phyloP scores from a whole-genome alignment of 2,888 invertebrate genomes.

The Heteromurus nitidus region DNA sequence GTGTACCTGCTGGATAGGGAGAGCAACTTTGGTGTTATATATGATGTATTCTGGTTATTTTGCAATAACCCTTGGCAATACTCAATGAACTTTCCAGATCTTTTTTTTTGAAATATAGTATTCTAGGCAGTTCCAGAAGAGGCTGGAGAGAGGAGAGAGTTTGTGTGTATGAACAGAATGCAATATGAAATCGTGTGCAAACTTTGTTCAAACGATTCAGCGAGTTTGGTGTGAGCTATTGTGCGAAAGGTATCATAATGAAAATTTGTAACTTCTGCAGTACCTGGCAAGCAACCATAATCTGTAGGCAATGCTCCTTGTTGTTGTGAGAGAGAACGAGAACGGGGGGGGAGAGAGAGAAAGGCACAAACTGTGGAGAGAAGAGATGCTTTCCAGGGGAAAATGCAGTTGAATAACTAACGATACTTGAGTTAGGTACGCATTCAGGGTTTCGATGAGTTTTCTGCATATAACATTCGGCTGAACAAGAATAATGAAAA shows the following conservation, averaged over 20 bases:
- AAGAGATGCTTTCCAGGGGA: background rate
- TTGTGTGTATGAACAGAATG: background rate
- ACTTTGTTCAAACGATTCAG: constrained; percentile 11
- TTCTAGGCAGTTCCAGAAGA: background rate
- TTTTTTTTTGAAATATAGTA: background rate
- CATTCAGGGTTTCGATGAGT: constrained; percentile 15
- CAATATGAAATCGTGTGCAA: constrained; percentile 2
- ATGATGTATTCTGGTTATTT: constrained; percentile 14
- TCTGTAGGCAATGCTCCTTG: background rate
- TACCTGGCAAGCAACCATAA: constrained; percentile 3
- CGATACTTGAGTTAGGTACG: background rate
- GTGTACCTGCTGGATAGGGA: background rate
- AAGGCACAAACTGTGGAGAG: too few species aligned
- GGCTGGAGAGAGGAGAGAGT: background rate
- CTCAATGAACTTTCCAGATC: too few species aligned
- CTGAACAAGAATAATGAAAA: constrained; percentile 45
- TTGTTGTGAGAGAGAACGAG: background rate
- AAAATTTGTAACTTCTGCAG: constrained; percentile 34
- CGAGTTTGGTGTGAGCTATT: constrained; percentile 1
- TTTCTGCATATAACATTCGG: constrained; percentile 22
- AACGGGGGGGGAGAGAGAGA: background rate
- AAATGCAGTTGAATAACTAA: constrained; percentile 14
- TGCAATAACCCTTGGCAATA: background rate
- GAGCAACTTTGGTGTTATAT: background rate
- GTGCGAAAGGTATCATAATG: constrained; percentile 27